Percentiles rank a stretch among this genome's conserved stretches.
Conservation (phyloP, 2,797 vertebrate genomes). For the Holocentrus rufus region DNA sequence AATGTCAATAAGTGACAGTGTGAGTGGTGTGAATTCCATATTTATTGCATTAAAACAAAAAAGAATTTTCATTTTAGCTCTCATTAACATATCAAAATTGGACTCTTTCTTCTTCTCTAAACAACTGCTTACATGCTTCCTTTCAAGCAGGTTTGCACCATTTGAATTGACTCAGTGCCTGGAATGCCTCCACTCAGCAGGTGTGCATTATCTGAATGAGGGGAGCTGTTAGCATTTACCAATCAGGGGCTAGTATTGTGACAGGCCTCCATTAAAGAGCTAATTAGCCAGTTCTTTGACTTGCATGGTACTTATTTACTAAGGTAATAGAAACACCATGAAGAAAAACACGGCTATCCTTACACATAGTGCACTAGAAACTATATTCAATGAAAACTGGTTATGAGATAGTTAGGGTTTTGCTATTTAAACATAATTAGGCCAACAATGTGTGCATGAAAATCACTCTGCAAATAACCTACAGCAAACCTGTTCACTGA, state of each 20-base stretch:
- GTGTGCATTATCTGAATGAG: conserved; percentile 52
- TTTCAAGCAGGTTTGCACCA: conserved; percentile 61
- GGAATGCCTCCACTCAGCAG: conserved; percentile 71
- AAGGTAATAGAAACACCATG: too few species aligned
- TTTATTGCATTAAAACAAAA: conserved; percentile 25
- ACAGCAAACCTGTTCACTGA: conserved; percentile 22
- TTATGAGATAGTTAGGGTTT: too few species aligned
- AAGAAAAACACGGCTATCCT: too few species aligned
- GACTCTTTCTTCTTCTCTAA: conserved; percentile 55
- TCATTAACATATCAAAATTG: conserved; percentile 71
- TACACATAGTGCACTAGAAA: too few species aligned
- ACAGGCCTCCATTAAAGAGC: conserved; percentile 34
- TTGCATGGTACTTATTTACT: too few species aligned
- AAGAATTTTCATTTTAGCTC: conserved; percentile 37
- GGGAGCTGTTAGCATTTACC: conserved; percentile 40
- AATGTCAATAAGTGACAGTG: conserved; percentile 14
- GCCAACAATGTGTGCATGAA: too few species aligned
- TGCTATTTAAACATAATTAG: too few species aligned
- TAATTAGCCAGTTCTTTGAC: conserved; percentile 29
- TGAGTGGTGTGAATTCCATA: conserved; percentile 17
- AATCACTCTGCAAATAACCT: conserved; percentile 22
- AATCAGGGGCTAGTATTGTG: conserved; percentile 34
- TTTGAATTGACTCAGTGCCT: conserved; percentile 58
- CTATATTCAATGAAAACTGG: too few species aligned
- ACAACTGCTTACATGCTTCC: conserved; percentile 61